Evolutionary conservation across 2,888 invertebrate genomes (phyloP), one percentile per base, ranked within the genome.

Genomic region (Drosophila paramelanica): DNA sequence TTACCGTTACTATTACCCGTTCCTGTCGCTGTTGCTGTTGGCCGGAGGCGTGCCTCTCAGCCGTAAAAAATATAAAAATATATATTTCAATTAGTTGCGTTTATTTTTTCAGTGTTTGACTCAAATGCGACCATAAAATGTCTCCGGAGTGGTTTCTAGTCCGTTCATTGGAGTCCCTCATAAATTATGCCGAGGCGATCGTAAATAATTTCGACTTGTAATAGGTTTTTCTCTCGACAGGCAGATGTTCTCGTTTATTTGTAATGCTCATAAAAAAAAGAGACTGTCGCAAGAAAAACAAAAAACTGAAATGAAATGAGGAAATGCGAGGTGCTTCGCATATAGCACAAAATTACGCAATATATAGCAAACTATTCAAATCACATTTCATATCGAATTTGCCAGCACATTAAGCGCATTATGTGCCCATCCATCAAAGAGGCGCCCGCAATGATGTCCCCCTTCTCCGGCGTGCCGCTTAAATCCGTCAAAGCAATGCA

Each of bases 401-500:
- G 67, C 51, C 53, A 56, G 66, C 57, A 67, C 84, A 88, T 83
- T 88, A 88, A 58, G 65, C 65, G 47, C 67, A 71, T 71, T 79
- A 76, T 70, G 38, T 53, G 50, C 6, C 42, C 36, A 42, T 69
- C 42, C 14, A 13, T 31, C 25, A 38, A 13, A 20, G 55, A 5
- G 52, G 10, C 38, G 31, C 45, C n/a, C 8, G 38, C 49, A 49
- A 49, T 67, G 11, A 3, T 17, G 3, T 8, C 5, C 3, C n/a
- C 27, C n/a, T 3, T 5, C 14, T 2, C 20, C 42, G 59, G 66
- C 52, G 57, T 43, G 64, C 58, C 74, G 71, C 66, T 60, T 66
- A 74, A 84, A 81, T 75, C 79, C 73, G 61, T 84, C 89, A 84
- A 89, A 89, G 83, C 88, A 84, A 84, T 87, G 81, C 88, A 87